Conservation (phyloP, 2,888 invertebrate species). For the Drosophila leonis region DNA sequence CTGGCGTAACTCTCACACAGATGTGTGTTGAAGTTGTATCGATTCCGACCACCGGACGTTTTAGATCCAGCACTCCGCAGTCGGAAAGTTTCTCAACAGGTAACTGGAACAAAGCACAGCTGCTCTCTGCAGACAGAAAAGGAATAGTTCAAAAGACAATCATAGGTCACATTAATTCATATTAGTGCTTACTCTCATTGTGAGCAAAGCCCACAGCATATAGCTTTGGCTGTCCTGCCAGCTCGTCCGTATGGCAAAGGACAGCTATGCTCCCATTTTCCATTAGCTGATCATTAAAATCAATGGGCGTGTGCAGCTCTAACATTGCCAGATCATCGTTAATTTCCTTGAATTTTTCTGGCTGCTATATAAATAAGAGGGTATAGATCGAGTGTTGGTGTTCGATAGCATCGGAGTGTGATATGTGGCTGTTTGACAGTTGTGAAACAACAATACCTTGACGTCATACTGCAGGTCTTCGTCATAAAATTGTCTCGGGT, state of each 20-base stretch:
- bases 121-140: neutral
- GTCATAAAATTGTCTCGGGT: fast-evolving
- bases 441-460: neutral
- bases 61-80: neutral
- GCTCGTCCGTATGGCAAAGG: neutral
- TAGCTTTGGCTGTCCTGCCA: neutral
- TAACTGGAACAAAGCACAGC: constrained; percentile 11
- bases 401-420: no score
- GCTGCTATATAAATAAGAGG: neutral
- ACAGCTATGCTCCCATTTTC: neutral
- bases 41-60: neutral
- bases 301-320: neutral
- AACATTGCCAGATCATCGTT: constrained; percentile 11
- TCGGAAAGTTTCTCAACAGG: neutral
- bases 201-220: constrained; percentile 32
- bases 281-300: neutral
- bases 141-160: neutral
- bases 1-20: constrained; percentile 12
- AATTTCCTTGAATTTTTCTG: fast-evolving
- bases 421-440: neutral
- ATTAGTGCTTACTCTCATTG: neutral
- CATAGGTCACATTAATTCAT: neutral
- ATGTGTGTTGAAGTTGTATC: constrained; percentile 5
- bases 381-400: neutral
- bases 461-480: neutral